Percentiles rank a stretch among this genome's conserved stretches.
Evolutionary conservation across 2,113 vertebrate genomes (phyloP).

Genomic region (Xiphorhynchus elegans): DNA sequence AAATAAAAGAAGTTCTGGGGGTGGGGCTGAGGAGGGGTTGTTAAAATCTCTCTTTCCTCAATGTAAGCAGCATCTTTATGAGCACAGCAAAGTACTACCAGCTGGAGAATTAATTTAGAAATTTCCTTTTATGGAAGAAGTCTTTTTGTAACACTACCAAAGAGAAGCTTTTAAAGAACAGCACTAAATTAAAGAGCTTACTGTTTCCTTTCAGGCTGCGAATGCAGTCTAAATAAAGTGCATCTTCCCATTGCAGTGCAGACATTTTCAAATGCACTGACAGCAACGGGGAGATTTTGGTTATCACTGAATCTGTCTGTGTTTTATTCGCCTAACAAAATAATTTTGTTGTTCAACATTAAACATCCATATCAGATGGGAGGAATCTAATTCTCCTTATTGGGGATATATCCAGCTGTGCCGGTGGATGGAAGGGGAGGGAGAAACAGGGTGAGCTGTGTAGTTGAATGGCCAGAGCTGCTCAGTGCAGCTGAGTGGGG

Average conservation of each 20-base stretch:
- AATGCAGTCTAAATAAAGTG: slow-evolving; percentile 53
- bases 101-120: slow-evolving; percentile 64
- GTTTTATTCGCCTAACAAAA: slow-evolving; percentile 30
- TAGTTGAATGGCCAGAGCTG: background rate
- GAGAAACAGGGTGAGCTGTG: background rate
- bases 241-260: slow-evolving; percentile 23
- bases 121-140: slow-evolving; percentile 56
- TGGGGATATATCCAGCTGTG: background rate
- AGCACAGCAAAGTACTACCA: slow-evolving; percentile 45
- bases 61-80: slow-evolving; percentile 49
- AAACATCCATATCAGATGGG: background rate
- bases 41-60: slow-evolving; percentile 30
- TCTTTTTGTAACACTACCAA: slow-evolving; percentile 31
- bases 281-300: slow-evolving; percentile 23
- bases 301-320: slow-evolving; percentile 43
- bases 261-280: slow-evolving; percentile 32
- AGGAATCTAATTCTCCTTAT: background rate
- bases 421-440: background rate
- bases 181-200: slow-evolving; percentile 57
- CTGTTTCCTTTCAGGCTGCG: slow-evolving; percentile 46
- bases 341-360: slow-evolving; percentile 51
- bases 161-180: slow-evolving; percentile 53
- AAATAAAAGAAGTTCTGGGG: slow-evolving; percentile 12
- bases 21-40: background rate
- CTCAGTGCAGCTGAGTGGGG: background rate